These are phyloP conservation scores for Drosophila vallismaia DNA, from an alignment of 2,888 invertebrate genomes.

Conservation along the genomic window DNA sequence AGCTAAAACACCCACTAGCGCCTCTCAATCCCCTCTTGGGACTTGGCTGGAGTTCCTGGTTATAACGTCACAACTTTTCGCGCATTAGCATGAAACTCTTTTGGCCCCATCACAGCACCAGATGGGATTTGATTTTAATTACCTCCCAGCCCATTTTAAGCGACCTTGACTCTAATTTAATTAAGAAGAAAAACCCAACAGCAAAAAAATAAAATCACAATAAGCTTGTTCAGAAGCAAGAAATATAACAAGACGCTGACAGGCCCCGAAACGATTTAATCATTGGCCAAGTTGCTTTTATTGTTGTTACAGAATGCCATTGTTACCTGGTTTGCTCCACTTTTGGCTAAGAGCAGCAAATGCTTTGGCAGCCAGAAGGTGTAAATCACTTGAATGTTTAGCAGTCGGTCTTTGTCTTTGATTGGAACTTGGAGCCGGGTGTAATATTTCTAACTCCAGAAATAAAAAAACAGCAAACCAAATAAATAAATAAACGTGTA, in stretches of 20 bases:
- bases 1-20: conserved; percentile 10
- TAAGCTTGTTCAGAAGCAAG: conserved; percentile 32
- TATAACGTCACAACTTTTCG: conserved; percentile 20
- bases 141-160: conserved; percentile 59
- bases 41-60: conserved; percentile 5
- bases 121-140: conserved; percentile 35
- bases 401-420: conserved; percentile 35
- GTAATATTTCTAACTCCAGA: conserved; percentile 15
- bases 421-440: conserved; percentile 23
- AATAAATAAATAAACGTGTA: conserved; percentile 6
- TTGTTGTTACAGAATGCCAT: conserved; percentile 33
- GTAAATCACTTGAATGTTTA: conserved; percentile 46
- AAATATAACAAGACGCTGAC: conserved; percentile 40
- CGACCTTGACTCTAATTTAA: conserved; percentile 70
- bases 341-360: conserved; percentile 25
- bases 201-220: conserved; percentile 10
- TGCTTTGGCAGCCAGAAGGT: conserved; percentile 10
- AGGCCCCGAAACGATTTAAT: conserved; percentile 46
- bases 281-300: conserved; percentile 49
- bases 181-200: conserved; percentile 59
- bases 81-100: conserved; percentile 53
- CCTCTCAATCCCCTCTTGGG: background rate
- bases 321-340: conserved; percentile 32
- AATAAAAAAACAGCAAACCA: background rate
- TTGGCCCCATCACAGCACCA: conserved; percentile 9